Base-by-base conservation (phyloP, 2,888 invertebrate species). In the Leptinotarsa rubiginosa region DNA sequence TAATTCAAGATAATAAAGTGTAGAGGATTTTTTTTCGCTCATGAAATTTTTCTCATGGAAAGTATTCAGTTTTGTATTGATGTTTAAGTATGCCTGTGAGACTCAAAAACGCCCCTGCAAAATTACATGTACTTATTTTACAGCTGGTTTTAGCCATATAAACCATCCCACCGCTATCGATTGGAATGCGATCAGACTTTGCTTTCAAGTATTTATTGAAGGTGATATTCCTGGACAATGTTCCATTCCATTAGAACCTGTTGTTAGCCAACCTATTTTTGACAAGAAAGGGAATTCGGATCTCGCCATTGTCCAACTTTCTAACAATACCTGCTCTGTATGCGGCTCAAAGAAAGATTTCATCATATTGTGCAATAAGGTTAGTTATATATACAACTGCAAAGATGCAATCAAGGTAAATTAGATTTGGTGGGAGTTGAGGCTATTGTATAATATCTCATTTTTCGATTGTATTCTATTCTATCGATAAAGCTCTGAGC, bases 221-320 rank as follows among this genome's bases (percentile, higher is more conserved):
- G 91, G 92, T 50, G 89, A 91, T 54, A 90, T 91, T 64, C 91
- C 91, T 80, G 92, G 92, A 52, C 93, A 93, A 83, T 95, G 93
- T 83, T 93, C 92, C 7, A 88, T 91, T 50, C 92, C 93, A 0
- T 89, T 96, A 47, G 87, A 90, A 20, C 95, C 98, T 0, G 93
- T 96, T 25, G 95, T 96, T 25, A 97, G 97, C 0, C 95, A 97
- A 80, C 92, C 96, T 47, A 97, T 98, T 83, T 97, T 93, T 88
- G 98, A 98, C 88, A 98, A 97, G 91, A 98, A 98, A 89, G 97
- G 98, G 54, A 95, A 96, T 93, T 95, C 94, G 80, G 98, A 98
- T 89, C 90, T 98, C 82, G 92, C 94, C 71, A 98, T 98, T 79
- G 94, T 94, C 86, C 94, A 96, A 84, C 89, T 98, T 81, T 96